A percentile compares a stretch with the other conserved stretches of the same genome.
Evolutionary conservation across 2,888 invertebrate species (phyloP).

Genomic region (Callimorpha dominula): DNA sequence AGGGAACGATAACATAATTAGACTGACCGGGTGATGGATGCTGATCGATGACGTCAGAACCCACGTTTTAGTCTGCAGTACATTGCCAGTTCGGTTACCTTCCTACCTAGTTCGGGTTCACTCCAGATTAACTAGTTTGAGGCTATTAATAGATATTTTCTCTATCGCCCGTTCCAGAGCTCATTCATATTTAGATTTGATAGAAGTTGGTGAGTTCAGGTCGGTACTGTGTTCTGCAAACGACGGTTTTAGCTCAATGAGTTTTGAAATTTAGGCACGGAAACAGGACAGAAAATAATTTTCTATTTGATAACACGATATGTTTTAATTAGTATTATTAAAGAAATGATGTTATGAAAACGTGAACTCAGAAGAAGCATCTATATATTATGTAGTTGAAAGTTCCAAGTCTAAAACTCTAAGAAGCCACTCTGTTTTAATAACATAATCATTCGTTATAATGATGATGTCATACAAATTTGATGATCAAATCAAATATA

Average conservation of each 20-base stretch:
- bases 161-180: slow-evolving; percentile 15
- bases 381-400: too few species aligned
- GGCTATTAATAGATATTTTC: slow-evolving; percentile 19
- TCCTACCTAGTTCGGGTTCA: slow-evolving; percentile 19
- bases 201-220: neutral
- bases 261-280: neutral
- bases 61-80: slow-evolving; percentile 18
- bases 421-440: too few species aligned
- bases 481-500: too few species aligned
- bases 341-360: too few species aligned
- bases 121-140: slow-evolving; percentile 23
- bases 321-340: too few species aligned
- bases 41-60: slow-evolving; percentile 26
- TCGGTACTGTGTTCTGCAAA: neutral
- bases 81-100: slow-evolving; percentile 18
- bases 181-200: slow-evolving; percentile 10
- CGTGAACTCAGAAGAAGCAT: too few species aligned
- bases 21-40: slow-evolving; percentile 21
- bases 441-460: too few species aligned
- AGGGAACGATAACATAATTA: slow-evolving; percentile 13
- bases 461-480: too few species aligned
- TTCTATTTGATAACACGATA: too few species aligned
- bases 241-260: neutral
- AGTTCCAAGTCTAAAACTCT: too few species aligned
- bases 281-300: neutral